Percentiles rank a stretch among this genome's conserved stretches.
phyloP scores from a whole-genome alignment of 2,888 invertebrate species.

The Cerastoderma edule region DNA sequence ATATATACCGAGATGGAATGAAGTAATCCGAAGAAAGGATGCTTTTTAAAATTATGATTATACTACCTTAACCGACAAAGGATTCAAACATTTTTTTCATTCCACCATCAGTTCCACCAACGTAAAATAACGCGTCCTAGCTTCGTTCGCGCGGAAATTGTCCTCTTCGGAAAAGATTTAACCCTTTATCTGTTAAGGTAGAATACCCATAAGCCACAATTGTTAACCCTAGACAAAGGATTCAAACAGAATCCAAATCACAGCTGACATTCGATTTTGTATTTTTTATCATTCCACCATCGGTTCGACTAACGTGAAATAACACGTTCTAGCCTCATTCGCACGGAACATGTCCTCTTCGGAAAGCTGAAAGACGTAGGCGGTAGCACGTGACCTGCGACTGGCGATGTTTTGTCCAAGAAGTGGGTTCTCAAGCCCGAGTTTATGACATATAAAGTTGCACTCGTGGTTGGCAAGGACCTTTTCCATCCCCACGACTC shows the following conservation, averaged over 20 bases:
- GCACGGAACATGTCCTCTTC: conserved; percentile 48
- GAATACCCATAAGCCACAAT: too few relatives aligned
- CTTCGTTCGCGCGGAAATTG: conserved; percentile 48
- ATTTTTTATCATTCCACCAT: conserved; percentile 37
- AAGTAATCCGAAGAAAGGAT: too few relatives aligned
- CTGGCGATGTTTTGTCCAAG: conserved; percentile 23
- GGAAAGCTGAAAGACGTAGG: conserved; percentile 52
- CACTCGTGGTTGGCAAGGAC: conserved; percentile 58
- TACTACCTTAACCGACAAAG: too few relatives aligned
- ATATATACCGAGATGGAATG: too few relatives aligned
- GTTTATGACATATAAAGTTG: conserved; percentile 52
- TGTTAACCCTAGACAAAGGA: too few relatives aligned
- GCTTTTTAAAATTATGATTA: too few relatives aligned
- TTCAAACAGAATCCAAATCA: too few relatives aligned
- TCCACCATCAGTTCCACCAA: conserved; percentile 41
- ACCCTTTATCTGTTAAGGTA: too few relatives aligned
- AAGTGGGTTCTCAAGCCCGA: conserved; percentile 53
- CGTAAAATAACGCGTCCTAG: conserved; percentile 48
- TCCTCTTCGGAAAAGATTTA: conserved; percentile 50
- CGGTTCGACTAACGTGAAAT: conserved; percentile 45
- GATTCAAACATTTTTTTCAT: too few relatives aligned
- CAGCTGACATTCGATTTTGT: too few relatives aligned
- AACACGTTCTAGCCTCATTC: conserved; percentile 50
- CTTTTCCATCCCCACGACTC: conserved; percentile 58
- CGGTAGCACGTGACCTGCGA: conserved; percentile 39